Percentiles rank a stretch among this genome's conserved stretches.
These are phyloP conservation scores for Arctocebus calabarensis DNA, from an alignment of 2,797 vertebrate genomes.

Conservation along the genomic window DNA sequence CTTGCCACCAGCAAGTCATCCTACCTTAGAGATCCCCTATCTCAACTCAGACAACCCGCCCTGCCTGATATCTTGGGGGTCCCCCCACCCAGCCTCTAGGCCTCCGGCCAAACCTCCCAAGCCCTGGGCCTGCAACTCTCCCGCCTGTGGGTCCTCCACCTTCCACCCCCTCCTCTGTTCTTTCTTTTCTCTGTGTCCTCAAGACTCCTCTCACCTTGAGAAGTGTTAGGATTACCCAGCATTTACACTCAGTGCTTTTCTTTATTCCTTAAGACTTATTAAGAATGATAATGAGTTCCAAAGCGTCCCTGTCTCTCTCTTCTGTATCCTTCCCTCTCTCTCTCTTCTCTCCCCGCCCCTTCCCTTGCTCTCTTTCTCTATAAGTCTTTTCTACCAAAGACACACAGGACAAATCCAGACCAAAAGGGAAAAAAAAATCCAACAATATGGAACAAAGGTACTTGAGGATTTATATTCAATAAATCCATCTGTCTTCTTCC, in stretches of 20 bases:
- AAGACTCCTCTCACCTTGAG: conserved; percentile 99
- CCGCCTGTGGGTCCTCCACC: conserved; percentile 29
- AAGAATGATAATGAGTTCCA: conserved; percentile 99
- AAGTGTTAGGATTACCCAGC: conserved; percentile 99
- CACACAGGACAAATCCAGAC: conserved; percentile 95
- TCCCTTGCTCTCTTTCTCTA: conserved; percentile 89
- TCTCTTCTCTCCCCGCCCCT: conserved; percentile 87
- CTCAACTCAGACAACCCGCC: not conserved
- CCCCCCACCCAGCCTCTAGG: not conserved
- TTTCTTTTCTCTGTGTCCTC: conserved; percentile 91
- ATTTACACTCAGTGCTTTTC: conserved; percentile 98
- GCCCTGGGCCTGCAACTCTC: not conserved
- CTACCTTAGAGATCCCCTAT: not conserved
- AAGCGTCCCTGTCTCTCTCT: conserved; percentile 93
- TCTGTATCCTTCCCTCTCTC: conserved; percentile 85
- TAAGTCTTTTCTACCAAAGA: conserved; percentile 92
- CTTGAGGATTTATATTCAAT: conserved; percentile 86
- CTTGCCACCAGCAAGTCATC: not conserved
- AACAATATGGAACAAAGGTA: conserved; percentile 89
- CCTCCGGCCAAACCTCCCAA: not conserved
- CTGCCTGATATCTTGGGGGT: not conserved
- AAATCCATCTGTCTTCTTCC: conserved; percentile 85
- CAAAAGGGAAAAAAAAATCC: conserved; percentile 87
- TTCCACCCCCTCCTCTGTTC: conserved; percentile 80
- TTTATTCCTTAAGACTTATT: conserved; percentile 99